Evolutionary conservation across 2,888 invertebrate species (phyloP).

Genomic region (Tethea ocularis): DNA sequence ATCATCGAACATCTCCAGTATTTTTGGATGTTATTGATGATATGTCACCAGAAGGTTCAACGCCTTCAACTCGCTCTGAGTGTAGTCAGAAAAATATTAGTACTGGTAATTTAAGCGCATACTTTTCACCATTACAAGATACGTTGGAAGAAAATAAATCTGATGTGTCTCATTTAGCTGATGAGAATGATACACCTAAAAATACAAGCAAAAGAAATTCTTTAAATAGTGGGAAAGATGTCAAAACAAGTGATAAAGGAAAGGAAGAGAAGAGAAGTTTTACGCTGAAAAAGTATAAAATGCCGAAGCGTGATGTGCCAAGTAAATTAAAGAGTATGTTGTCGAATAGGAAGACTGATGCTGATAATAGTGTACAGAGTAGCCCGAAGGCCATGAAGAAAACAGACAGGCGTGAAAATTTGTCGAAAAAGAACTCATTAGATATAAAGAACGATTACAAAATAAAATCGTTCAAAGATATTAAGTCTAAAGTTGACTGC

Average conservation of each 20-base stretch:
- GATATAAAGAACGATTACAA: constrained; percentile 91
- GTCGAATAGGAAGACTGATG: constrained; percentile 80
- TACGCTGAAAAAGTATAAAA: constrained; percentile 88
- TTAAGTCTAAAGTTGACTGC: constrained; percentile 92
- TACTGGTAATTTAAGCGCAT: constrained; percentile 56
- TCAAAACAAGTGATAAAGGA: constrained; percentile 63
- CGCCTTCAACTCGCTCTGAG: constrained; percentile 81
- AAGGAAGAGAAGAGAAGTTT: constrained; percentile 82
- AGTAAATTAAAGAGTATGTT: constrained; percentile 91
- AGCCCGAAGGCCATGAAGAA: constrained; percentile 85
- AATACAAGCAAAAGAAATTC: constrained; percentile 75
- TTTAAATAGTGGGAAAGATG: constrained; percentile 70
- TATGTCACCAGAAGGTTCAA: constrained; percentile 86
- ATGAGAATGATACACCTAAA: constrained; percentile 66
- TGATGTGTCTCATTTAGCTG: constrained; percentile 46
- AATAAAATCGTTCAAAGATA: constrained; percentile 90
- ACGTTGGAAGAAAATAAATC: constrained; percentile 51
- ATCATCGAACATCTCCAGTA: constrained; percentile 80
- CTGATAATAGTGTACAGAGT: constrained; percentile 81
- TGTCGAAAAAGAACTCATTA: constrained; percentile 77
- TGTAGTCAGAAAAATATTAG: constrained; percentile 77
- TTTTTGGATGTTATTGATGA: constrained; percentile 86
- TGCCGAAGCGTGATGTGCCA: constrained; percentile 90
- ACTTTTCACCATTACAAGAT: constrained; percentile 60
- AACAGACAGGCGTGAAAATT: constrained; percentile 88